phyloP scores from a whole-genome alignment of 2,113 vertebrate species.

The Psittacara wagleri region DNA sequence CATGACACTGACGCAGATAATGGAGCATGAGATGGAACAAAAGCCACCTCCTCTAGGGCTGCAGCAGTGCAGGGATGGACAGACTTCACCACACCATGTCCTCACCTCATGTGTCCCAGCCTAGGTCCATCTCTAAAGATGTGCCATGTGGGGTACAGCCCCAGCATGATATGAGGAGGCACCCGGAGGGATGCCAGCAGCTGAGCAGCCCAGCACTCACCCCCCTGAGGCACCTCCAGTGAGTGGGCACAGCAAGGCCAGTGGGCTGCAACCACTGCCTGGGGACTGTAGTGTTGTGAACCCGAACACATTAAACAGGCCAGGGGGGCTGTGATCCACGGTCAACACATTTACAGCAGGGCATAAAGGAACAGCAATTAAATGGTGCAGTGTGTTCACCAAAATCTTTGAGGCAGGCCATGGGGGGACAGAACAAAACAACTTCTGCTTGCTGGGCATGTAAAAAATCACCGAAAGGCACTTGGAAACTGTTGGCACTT shows the following conservation, averaged over 20 bases:
- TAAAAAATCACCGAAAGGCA: background rate
- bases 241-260: fast-evolving
- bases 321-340: background rate
- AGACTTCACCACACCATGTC: fast-evolving
- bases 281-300: background rate
- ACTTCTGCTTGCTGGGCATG: background rate
- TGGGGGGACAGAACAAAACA: background rate
- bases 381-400: background rate
- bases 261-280: background rate
- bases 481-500: background rate
- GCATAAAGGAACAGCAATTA: background rate
- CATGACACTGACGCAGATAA: background rate
- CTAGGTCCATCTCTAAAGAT: background rate
- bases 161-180: fast-evolving
- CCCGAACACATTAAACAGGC: fast-evolving
- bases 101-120: background rate
- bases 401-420: background rate
- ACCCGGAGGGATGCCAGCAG: background rate
- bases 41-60: background rate
- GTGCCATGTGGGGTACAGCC: background rate
- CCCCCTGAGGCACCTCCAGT: background rate
- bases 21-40: background rate
- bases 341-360: background rate
- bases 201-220: background rate
- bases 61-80: fast-evolving